Percentiles rank a stretch among this genome's conserved stretches.
Conservation (phyloP, 2,797 vertebrate species). For the Lepidocolaptes lacrymiger region DNA sequence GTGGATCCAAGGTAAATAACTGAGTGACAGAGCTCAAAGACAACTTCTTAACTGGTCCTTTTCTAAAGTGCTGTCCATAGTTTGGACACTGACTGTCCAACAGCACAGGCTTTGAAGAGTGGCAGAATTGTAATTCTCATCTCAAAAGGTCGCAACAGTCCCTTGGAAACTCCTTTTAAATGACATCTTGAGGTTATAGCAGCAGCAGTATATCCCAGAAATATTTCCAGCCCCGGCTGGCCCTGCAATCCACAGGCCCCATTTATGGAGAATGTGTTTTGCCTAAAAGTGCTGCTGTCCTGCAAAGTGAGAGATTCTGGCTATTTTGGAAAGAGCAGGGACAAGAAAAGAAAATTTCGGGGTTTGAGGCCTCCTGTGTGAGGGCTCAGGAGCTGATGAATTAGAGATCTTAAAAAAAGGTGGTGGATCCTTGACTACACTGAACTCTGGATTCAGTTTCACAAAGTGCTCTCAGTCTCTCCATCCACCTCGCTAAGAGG, state of each 20-base stretch:
- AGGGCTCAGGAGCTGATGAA: background rate
- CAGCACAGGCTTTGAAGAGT: background rate
- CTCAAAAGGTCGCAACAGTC: background rate
- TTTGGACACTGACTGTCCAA: background rate
- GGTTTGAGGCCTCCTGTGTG: background rate
- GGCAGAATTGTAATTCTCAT: background rate
- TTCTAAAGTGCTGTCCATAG: background rate
- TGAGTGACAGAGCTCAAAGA: background rate
- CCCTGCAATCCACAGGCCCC: background rate
- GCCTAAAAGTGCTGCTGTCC: background rate
- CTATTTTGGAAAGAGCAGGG: background rate
- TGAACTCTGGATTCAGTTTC: background rate
- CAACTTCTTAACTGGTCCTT: background rate
- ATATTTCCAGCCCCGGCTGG: background rate
- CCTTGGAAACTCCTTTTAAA: constrained; percentile 36
- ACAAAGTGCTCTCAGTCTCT: background rate
- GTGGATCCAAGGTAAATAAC: background rate
- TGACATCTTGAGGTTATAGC: constrained; percentile 10
- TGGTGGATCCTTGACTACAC: background rate
- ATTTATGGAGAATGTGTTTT: background rate
- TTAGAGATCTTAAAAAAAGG: background rate
- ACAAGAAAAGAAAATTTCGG: background rate
- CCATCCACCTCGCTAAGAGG: background rate
- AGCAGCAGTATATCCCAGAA: constrained; percentile 17
- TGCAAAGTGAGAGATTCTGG: background rate